These are phyloP conservation scores for Epistrophe grossulariae DNA, from an alignment of 2,888 invertebrate species.

Conservation along the genomic window DNA sequence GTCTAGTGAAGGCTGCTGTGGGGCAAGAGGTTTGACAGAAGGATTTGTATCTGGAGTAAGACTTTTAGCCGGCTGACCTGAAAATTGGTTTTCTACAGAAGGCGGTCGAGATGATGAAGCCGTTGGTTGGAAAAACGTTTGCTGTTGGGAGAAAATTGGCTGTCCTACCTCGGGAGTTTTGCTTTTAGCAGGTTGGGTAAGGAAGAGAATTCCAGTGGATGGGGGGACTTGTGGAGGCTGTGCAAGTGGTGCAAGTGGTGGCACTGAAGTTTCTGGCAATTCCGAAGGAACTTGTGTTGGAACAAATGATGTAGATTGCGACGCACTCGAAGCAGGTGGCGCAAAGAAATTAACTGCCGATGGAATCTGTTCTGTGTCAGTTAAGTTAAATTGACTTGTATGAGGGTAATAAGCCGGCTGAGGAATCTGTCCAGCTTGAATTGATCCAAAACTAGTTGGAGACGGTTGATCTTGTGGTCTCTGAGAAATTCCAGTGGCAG, in stretches of 20 bases:
- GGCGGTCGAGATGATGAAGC: conserved; percentile 22
- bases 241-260: not conserved
- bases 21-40: not conserved
- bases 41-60: not conserved
- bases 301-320: not conserved
- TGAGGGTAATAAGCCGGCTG: conserved; percentile 51
- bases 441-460: conserved; percentile 15
- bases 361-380: not conserved
- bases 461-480: conserved; percentile 60
- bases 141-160: not conserved
- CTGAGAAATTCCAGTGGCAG: conserved; percentile 79
- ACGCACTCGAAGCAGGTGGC: not conserved
- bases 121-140: conserved; percentile 1
- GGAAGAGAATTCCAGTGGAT: not conserved
- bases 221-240: not conserved
- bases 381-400: conserved; percentile 11
- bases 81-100: conserved; percentile 1
- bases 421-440: conserved; percentile 45
- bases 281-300: not conserved
- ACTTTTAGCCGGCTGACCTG: not conserved
- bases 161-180: not conserved
- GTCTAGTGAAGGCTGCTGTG: not conserved
- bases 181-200: not conserved
- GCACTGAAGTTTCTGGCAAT: not conserved
- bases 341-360: conserved; percentile 27